Percentiles rank a stretch among this genome's conserved stretches.
Evolutionary conservation across 2,113 vertebrate genomes (phyloP).

Genomic region (Hemiscyllium ocellatum): DNA sequence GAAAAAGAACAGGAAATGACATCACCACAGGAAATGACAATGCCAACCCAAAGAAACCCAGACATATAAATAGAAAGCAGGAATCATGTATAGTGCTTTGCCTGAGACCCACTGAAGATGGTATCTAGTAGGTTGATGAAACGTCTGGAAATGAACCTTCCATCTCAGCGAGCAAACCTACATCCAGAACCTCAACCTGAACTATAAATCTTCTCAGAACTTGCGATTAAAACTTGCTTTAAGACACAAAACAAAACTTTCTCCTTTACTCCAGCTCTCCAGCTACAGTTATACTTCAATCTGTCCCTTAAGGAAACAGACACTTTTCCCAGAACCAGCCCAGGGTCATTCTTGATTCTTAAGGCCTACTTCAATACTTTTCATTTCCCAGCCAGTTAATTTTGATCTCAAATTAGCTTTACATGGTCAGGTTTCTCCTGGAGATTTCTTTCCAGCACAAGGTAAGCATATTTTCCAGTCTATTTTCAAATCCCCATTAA

Average conservation of each 20-base stretch:
- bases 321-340: neutral
- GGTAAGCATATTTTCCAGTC: neutral
- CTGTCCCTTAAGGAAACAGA: neutral
- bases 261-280: neutral
- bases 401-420: neutral
- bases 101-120: too few species aligned
- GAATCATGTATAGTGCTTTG: too few species aligned
- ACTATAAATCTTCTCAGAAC: too few species aligned
- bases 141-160: too few species aligned
- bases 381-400: neutral
- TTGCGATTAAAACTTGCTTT: neutral
- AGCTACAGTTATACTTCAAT: neutral
- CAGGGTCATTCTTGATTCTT: neutral
- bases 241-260: neutral
- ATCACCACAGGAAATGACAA: too few species aligned
- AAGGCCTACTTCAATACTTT: neutral
- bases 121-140: too few species aligned
- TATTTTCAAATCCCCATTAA: neutral
- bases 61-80: too few species aligned
- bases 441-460: neutral
- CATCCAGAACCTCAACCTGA: too few species aligned
- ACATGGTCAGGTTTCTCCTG: too few species aligned
- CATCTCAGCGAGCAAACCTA: too few species aligned
- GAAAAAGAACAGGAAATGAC: too few species aligned
- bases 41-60: too few species aligned